Evolutionary conservation across 2,113 vertebrate species (phyloP), one percentile per base, ranked within the genome.

Genomic region (Microtus pennsylvanicus): DNA sequence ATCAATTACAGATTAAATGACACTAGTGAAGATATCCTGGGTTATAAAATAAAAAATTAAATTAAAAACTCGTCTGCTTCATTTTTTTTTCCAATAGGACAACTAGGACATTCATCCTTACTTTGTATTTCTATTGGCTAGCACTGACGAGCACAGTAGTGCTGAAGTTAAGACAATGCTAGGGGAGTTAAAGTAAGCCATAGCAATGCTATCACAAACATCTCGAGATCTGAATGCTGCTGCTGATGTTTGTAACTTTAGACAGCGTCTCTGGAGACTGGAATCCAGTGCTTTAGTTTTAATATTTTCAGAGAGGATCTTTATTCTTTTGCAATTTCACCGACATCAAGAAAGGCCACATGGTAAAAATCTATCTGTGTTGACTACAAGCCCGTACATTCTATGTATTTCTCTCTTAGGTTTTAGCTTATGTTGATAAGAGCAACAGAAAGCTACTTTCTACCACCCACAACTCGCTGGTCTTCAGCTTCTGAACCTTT

Each of bases 261-360:
- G 1, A 42, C 0, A 94, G 16, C 7, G 88, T 52, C 14, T 52
- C 38, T 33, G 0, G 70, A 50, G 92, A 89, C 80, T 6, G 26
- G 69, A 93, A 86, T 74, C 28, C 5, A 63, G 30, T 16, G 78
- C 90, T 93, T 69, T 22, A 33, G 42, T 67, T 69, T 87, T 69
- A n/a, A 58, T 90, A 92, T 93, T 92, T 94, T 81, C 42, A 90
- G 80, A 65, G 16, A 61, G 80, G 33, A 94, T 90, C 35, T 93
- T 78, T 82, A 42, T 38, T 42, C 11, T 74, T 89, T 13, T 86
- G n/a, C 74, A 45, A 30, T 77, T 85, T 28, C 70, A 70, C 58
- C 30, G 50, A 61, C 28, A 26, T 16, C 76, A 82, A 76, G 35
- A 38, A 94, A 13, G 63, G 9, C 33, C 50, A 89, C 74, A 42